Evolutionary conservation across 2,888 invertebrate species (phyloP).

Genomic region (Melangyna quadrimaculata): DNA sequence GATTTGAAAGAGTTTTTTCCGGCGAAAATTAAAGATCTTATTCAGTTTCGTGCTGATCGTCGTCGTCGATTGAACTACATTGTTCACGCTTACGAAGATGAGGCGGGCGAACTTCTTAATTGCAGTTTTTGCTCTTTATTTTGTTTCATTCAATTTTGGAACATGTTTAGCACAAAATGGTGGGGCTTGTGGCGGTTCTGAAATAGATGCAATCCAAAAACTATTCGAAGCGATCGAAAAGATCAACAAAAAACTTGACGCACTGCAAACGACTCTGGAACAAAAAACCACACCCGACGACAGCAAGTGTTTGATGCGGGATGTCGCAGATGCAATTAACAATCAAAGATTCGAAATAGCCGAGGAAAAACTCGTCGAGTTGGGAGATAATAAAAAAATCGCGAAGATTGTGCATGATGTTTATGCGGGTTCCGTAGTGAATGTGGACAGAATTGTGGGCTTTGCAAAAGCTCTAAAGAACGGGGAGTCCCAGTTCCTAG

Average conservation of each 20-base stretch:
- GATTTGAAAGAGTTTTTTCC: neutral
- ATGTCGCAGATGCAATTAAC: slow-evolving; percentile 34
- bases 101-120: neutral
- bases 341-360: slow-evolving; percentile 9
- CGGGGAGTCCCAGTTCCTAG: neutral
- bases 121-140: neutral
- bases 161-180: neutral
- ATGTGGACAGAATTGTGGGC: slow-evolving; percentile 10
- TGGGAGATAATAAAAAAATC: slow-evolving; percentile 4
- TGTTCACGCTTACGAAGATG: neutral
- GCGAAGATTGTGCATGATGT: slow-evolving; percentile 28
- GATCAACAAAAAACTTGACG: slow-evolving; percentile 6
- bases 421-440: slow-evolving; percentile 13
- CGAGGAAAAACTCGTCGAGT: slow-evolving; percentile 19
- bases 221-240: slow-evolving; percentile 23
- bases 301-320: slow-evolving; percentile 25
- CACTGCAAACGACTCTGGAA: slow-evolving; percentile 26
- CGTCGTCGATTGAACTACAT: slow-evolving; percentile 1
- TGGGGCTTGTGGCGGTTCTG: neutral
- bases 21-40: neutral
- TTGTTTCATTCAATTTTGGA: neutral
- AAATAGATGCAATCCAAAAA: neutral
- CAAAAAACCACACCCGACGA: slow-evolving; percentile 22
- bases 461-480: slow-evolving; percentile 17
- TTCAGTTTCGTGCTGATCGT: slow-evolving; percentile 1